Evolutionary conservation across 1,140 invertebrate genomes (phyloP), one percentile per base, ranked within the genome.

Genomic region (Bactericera cockerelli): DNA sequence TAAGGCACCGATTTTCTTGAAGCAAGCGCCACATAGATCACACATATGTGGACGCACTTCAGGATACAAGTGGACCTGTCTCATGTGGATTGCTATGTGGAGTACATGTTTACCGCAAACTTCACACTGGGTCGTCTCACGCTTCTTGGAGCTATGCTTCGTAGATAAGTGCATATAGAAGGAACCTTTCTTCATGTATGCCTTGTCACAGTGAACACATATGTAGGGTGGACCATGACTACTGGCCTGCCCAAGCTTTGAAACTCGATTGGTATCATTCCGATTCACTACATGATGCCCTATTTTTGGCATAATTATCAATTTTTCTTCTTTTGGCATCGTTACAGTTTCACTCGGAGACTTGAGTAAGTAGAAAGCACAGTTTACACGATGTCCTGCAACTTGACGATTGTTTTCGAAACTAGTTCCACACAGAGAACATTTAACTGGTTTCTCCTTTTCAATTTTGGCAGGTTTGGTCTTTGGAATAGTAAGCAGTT

Each of bases 41-140:
- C 42, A 49, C 42, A 49, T 49, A 49, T 49, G 42, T 49, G 42
- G 42, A 16, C 22, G n/a, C n/a, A 49, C 42, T 8, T 49, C 42
- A 19, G 42, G 42, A 49, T 49, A 49, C 8, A 22, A n/a, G 19
- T 49, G 42, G 19, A 4, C 4, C 8, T 16, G 8, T 16, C 22
- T 22, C n/a, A 49, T 49, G n/a, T 49, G 42, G n/a, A 4, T 3
- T 8, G 6, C 8, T 6, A 49, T 19, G 19, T 49, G n/a, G 8
- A 19, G n/a, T 19, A 49, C 42, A 19, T n/a, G 4, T 19, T 16
- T 49, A 19, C 42, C 42, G 19, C 42, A 49, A 6, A 6, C n/a
- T 4, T 49, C 19, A 49, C 42, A 49, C 3, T 6, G 4, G 8
- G 8, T n/a, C 6, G n/a, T 4, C 22, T 49, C 22, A 8, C n/a